Conservation (phyloP, 2,888 invertebrate genomes). For the Limnephilus auricula region DNA sequence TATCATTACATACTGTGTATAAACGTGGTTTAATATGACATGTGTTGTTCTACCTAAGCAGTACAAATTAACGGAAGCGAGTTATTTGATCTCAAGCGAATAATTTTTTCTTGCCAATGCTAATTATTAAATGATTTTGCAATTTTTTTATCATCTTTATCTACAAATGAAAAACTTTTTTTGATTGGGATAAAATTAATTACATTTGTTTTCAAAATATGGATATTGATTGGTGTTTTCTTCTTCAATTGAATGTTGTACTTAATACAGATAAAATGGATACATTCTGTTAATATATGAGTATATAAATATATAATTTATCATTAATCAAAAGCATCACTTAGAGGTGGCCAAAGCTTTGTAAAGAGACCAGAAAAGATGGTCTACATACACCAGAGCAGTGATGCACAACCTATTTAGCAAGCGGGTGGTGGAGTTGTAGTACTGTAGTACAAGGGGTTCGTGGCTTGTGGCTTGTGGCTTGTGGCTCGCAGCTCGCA, state of each 20-base stretch:
- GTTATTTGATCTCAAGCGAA: constrained; percentile 68
- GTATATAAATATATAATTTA: constrained; percentile 43
- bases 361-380: not conserved
- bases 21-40: constrained; percentile 15
- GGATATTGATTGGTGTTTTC: constrained; percentile 39
- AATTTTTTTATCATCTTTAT: constrained; percentile 48
- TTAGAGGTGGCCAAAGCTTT: constrained; percentile 30
- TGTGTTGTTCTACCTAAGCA: constrained; percentile 62
- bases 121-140: constrained; percentile 61
- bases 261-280: constrained; percentile 51
- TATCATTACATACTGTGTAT: constrained; percentile 29
- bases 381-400: not conserved
- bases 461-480: too few relatives aligned
- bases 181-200: constrained; percentile 36
- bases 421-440: not conserved
- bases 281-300: constrained; percentile 52
- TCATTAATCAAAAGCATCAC: constrained; percentile 35
- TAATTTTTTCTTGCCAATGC: constrained; percentile 69
- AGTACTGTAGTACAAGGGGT: not conserved
- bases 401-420: not conserved
- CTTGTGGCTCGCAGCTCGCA: too few relatives aligned
- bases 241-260: constrained; percentile 52
- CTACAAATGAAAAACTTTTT: constrained; percentile 34
- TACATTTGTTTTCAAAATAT: constrained; percentile 44
- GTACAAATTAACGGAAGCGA: constrained; percentile 68